phyloP scores from a whole-genome alignment of 2,113 vertebrate species.

The Heptranchias perlo region DNA sequence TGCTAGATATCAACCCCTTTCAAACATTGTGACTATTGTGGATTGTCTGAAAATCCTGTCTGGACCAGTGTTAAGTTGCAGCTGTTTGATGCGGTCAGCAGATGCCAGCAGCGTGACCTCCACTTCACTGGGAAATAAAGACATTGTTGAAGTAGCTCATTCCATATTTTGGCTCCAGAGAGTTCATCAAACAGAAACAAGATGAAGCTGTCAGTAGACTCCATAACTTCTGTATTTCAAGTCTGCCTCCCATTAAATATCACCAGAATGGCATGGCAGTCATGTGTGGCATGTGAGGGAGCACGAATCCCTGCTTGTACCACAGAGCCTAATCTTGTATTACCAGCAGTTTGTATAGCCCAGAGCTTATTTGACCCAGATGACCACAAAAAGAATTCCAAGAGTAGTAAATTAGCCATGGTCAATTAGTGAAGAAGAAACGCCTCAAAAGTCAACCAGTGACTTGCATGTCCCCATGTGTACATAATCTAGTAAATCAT shows the following conservation, averaged over 20 bases:
- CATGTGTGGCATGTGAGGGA: not conserved
- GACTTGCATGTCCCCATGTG: not conserved
- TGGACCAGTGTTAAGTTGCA: not conserved
- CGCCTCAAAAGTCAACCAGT: not conserved
- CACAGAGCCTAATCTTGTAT: not conserved
- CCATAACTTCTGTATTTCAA: not conserved
- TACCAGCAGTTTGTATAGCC: not conserved
- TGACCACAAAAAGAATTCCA: not conserved
- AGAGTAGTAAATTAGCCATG: not conserved
- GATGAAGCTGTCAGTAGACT: not conserved
- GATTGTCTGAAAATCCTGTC: not conserved
- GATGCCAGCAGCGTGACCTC: not conserved
- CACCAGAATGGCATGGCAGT: not conserved
- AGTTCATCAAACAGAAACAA: not conserved
- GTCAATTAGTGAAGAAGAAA: not conserved
- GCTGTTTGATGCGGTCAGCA: not conserved
- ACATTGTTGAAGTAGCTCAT: not conserved
- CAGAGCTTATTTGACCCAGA: not conserved
- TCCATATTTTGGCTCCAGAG: not conserved
- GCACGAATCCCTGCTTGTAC: not conserved
- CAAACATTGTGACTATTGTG: not conserved
- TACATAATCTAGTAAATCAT: not conserved
- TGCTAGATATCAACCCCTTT: not conserved
- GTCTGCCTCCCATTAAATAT: not conserved
- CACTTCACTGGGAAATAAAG: not conserved